Percentiles rank a stretch among this genome's conserved stretches.
Conservation (phyloP, 2,888 invertebrate genomes). For the Vannuccia rotundouncinata region DNA sequence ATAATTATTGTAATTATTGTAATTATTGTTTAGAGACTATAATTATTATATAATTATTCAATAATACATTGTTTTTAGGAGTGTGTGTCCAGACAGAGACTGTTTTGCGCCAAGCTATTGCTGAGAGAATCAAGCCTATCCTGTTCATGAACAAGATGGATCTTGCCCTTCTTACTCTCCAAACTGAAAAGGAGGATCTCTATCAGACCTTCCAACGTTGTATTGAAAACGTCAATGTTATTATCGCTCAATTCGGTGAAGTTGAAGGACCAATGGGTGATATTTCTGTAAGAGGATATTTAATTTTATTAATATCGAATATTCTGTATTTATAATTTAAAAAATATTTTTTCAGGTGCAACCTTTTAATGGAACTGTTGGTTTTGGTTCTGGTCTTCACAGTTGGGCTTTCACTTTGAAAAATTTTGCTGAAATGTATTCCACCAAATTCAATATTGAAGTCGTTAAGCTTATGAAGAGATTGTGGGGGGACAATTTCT, state of each 20-base stretch:
- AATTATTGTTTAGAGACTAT: no score
- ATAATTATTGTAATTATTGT: no score
- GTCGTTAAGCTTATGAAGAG: slow-evolving; percentile 88
- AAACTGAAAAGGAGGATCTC: slow-evolving; percentile 88
- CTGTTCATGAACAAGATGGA: slow-evolving; percentile 99
- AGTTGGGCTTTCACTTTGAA: slow-evolving; percentile 99
- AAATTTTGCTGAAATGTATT: slow-evolving; percentile 98
- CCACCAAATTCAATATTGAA: slow-evolving; percentile 86
- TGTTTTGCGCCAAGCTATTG: slow-evolving; percentile 97
- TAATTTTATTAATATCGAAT: no score
- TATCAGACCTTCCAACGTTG: slow-evolving; percentile 99
- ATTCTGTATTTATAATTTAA: no score
- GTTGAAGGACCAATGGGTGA: slow-evolving; percentile 98
- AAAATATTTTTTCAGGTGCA: slow-evolving; percentile 65
- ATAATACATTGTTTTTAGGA: no score
- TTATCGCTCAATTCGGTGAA: slow-evolving; percentile 96
- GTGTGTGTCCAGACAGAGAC: slow-evolving; percentile 99
- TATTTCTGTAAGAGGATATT: slow-evolving; percentile 83
- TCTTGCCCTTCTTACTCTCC: slow-evolving; percentile 91
- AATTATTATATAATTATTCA: no score
- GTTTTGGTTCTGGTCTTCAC: slow-evolving; percentile 97
- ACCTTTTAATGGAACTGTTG: slow-evolving; percentile 95
- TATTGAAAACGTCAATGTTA: slow-evolving; percentile 98
- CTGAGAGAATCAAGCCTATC: slow-evolving; percentile 98
- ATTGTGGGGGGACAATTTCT: slow-evolving; percentile 97